phyloP scores from a whole-genome alignment of 2,888 invertebrate species.

The Helicoverpa assulta region DNA sequence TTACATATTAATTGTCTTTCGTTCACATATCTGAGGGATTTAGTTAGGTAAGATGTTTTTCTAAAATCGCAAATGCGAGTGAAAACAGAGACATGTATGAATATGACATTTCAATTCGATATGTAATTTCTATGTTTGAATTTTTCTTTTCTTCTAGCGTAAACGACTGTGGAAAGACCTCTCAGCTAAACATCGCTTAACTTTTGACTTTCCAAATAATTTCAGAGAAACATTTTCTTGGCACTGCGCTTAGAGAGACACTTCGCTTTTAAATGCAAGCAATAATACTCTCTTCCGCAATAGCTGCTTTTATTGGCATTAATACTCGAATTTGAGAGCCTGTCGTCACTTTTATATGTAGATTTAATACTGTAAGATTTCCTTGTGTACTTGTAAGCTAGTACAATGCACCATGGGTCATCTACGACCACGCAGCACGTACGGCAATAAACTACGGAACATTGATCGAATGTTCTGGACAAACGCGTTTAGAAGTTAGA shows the following conservation, averaged over 20 bases:
- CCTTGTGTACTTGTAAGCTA: not conserved
- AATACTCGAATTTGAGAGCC: not conserved
- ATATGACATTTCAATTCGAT: no score
- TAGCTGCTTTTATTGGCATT: slow-evolving; percentile 17
- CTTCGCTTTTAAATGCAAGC: slow-evolving; percentile 6
- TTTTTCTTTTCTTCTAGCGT: no score
- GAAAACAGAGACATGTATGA: no score
- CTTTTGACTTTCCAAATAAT: slow-evolving; percentile 3
- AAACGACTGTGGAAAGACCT: no score
- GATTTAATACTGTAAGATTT: slow-evolving; percentile 9
- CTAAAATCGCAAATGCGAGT: no score
- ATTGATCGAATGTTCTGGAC: slow-evolving; percentile 21
- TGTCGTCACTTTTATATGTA: not conserved
- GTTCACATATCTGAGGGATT: not conserved
- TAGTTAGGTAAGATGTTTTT: no score
- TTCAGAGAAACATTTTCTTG: slow-evolving; percentile 14
- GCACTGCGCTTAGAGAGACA: slow-evolving; percentile 7
- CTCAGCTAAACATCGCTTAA: not conserved
- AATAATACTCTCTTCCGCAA: slow-evolving; percentile 32
- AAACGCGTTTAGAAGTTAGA: slow-evolving; percentile 36
- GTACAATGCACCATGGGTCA: slow-evolving; percentile 21
- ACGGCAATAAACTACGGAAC: slow-evolving; percentile 39
- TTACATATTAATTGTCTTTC: not conserved
- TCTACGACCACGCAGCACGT: slow-evolving; percentile 6
- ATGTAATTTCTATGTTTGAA: no score